Evolutionary conservation across 2,888 invertebrate species (phyloP).

Genomic region (Mamestra brassicae): DNA sequence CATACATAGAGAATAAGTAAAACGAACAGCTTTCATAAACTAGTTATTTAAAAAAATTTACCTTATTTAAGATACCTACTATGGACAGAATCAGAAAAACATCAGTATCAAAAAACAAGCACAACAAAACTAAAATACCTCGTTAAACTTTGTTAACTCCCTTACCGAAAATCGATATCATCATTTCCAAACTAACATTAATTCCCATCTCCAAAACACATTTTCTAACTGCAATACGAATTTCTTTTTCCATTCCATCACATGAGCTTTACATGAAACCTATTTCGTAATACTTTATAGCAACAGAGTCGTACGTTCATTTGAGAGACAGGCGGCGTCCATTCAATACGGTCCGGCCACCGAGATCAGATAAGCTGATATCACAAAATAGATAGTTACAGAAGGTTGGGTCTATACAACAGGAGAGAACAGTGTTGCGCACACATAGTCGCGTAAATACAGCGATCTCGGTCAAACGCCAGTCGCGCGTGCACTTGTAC

Average conservation of each 20-base stretch:
- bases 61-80: too few species aligned
- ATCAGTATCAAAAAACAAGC: too few species aligned
- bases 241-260: constrained; percentile 40
- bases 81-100: too few species aligned
- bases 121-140: background rate
- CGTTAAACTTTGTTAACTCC: too few species aligned
- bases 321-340: constrained; percentile 68
- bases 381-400: background rate
- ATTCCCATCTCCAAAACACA: background rate
- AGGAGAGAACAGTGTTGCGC: background rate
- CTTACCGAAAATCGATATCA: background rate
- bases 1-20: fast-evolving
- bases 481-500: background rate
- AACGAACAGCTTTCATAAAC: too few species aligned
- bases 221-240: constrained; percentile 26
- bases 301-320: constrained; percentile 61
- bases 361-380: constrained; percentile 69
- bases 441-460: background rate
- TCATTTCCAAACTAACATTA: background rate
- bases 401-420: background rate
- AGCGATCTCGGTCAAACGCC: background rate
- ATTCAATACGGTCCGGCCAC: constrained; percentile 71
- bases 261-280: constrained; percentile 45
- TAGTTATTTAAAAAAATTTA: too few species aligned
- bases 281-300: constrained; percentile 61